phyloP scores from a whole-genome alignment of 2,797 vertebrate species.

The Acrocephalus scirpaceus region DNA sequence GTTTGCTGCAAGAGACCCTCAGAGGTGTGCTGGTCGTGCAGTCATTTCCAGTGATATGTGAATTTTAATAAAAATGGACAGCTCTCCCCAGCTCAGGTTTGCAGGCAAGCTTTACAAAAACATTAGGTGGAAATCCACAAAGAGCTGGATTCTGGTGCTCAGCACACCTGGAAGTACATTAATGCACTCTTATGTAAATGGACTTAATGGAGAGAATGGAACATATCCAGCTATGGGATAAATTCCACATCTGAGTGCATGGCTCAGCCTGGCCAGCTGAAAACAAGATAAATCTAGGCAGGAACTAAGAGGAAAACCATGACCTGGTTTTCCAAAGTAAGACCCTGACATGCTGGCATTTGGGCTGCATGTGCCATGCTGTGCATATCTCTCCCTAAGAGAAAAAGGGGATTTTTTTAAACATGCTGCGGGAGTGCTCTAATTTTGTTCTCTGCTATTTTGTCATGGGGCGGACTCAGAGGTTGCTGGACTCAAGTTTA shows the following conservation, averaged over 20 bases:
- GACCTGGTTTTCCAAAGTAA: background rate
- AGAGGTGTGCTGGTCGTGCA: background rate
- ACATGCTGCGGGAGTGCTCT: too few species aligned
- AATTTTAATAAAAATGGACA: slow-evolving; percentile 46
- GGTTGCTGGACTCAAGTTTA: accelerated
- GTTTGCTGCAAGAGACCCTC: background rate
- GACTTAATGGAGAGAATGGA: slow-evolving; percentile 26
- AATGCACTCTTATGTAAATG: slow-evolving; percentile 14
- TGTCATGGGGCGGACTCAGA: background rate
- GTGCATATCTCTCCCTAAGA: background rate
- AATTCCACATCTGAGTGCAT: background rate
- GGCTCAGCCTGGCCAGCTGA: background rate
- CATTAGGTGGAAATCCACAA: background rate
- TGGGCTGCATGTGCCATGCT: accelerated
- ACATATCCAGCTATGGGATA: slow-evolving; percentile 16
- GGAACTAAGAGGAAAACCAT: background rate
- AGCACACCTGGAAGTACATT: background rate
- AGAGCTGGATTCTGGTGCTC: slow-evolving; percentile 5
- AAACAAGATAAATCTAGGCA: background rate
- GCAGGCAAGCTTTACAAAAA: slow-evolving; percentile 3
- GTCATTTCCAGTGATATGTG: slow-evolving; percentile 11
- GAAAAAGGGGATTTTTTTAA: background rate
- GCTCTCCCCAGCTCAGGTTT: background rate
- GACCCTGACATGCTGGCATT: background rate
- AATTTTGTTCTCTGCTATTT: background rate